phyloP scores from a whole-genome alignment of 2,888 invertebrate species.

The Lydus trimaculatus region DNA sequence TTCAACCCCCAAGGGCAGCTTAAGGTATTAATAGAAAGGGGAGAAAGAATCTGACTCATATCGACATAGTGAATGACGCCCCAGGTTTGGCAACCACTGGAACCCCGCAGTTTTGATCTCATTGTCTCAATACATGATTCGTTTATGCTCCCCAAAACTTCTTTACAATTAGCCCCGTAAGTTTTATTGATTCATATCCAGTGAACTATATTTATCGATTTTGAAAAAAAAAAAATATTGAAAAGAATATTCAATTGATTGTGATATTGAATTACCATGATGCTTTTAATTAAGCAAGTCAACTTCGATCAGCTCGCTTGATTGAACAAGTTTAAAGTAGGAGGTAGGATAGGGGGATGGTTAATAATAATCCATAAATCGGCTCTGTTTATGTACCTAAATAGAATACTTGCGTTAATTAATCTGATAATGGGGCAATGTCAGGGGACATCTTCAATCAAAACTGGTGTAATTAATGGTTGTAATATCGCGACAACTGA shows the following conservation, averaged over 20 bases:
- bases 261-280: neutral
- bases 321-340: neutral
- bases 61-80: conserved; percentile 31
- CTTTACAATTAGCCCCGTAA: conserved; percentile 39
- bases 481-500: conserved; percentile 44
- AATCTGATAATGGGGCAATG: conserved; percentile 52
- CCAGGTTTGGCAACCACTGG: conserved; percentile 35
- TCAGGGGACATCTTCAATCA: conserved; percentile 54
- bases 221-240: neutral
- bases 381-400: conserved; percentile 28
- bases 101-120: conserved; percentile 48
- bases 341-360: neutral
- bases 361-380: conserved; percentile 2
- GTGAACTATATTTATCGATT: neutral
- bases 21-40: conserved; percentile 44
- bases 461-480: conserved; percentile 51
- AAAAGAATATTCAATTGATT: neutral
- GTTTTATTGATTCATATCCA: conserved; percentile 41
- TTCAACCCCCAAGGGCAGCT: conserved; percentile 45
- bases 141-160: conserved; percentile 37
- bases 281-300: neutral
- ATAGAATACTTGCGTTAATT: conserved; percentile 53
- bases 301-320: neutral
- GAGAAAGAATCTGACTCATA: conserved; percentile 38
- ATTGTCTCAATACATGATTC: conserved; percentile 49